Base-by-base conservation (phyloP, 2,797 vertebrate genomes). In the Aeoliscus strigatus region DNA sequence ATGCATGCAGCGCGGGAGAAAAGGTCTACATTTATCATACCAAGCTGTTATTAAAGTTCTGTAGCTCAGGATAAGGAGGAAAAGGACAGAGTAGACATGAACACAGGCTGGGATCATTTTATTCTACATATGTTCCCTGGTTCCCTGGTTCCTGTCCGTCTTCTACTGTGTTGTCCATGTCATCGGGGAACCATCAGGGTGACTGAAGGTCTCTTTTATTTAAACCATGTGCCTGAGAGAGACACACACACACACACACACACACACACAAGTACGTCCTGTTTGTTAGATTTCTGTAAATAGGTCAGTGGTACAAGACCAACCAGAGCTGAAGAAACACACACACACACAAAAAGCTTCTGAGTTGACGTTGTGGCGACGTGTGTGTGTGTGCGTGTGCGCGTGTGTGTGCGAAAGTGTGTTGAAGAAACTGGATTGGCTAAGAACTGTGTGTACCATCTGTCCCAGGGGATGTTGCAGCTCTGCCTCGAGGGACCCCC, bases 401-500 rank as follows among this genome's bases (percentile, higher is more conserved):
- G n/a, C n/a, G n/a, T n/a, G n/a, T n/a, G n/a, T n/a, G n/a, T n/a
- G n/a, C n/a, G n/a, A n/a, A n/a, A n/a, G n/a, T n/a, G n/a, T n/a
- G n/a, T n/a, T n/a, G n/a, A n/a, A n/a, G n/a, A n/a, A n/a, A n/a
- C n/a, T n/a, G 11, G 8, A 26, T 60, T 39, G 45, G 10, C 51
- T 33, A 14, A 46, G 43, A 30, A 39, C 14, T 59, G 38, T 58
- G 24, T 43, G 30, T 49, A 12, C 34, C 9, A 11, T 57, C 34
- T 51, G 6, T 70, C 44, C 38, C 55, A 88, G 70, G 60, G 71
- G 96, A 98, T 75, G 78, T 81, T 54, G 87, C 93, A 57, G 84
- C 93, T 0, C 51, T 95, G 77, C 94, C 92, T 50, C 92, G 96
- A 42, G 94, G 96, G 51, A 99, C 96, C 6, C 96, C 96, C 1